Conservation (phyloP, 2,888 invertebrate genomes). For the Apantesis nais region DNA sequence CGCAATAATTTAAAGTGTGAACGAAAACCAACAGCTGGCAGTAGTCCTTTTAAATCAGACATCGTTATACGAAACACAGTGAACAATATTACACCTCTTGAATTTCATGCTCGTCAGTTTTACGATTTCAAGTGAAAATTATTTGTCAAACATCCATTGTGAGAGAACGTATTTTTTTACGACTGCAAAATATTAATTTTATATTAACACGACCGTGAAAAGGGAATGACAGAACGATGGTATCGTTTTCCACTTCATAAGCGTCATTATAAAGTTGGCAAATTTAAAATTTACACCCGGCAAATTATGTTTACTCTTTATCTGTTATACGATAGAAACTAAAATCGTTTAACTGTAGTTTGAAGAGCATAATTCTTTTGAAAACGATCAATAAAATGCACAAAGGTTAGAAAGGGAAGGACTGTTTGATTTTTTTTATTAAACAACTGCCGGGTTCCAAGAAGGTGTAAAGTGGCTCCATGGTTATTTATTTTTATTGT, state of each 20-base stretch:
- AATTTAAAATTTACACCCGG: conserved; percentile 29
- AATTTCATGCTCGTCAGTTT: conserved; percentile 60
- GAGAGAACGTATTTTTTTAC: conserved; percentile 52
- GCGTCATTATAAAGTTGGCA: conserved; percentile 66
- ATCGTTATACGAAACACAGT: conserved; percentile 20
- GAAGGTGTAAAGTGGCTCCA: conserved; percentile 85
- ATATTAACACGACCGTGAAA: conserved; percentile 78
- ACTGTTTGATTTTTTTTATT: conserved; percentile 60
- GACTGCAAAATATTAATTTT: conserved; percentile 76
- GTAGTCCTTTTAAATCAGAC: conserved; percentile 15
- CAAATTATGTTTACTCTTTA: conserved; percentile 27
- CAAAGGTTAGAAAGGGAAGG: conserved; percentile 65
- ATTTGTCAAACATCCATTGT: conserved; percentile 61
- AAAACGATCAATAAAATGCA: conserved; percentile 59
- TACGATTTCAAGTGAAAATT: conserved; percentile 61
- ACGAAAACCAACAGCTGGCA: conserved; percentile 17
- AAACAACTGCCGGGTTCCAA: conserved; percentile 80
- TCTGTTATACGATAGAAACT: conserved; percentile 26
- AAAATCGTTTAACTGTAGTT: conserved; percentile 30
- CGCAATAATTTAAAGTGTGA: conserved; percentile 14
- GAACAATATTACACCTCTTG: conserved; percentile 39
- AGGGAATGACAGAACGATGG: conserved; percentile 78
- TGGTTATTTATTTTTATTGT: conserved; percentile 84
- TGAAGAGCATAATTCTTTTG: conserved; percentile 26
- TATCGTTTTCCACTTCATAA: conserved; percentile 84